Evolutionary conservation across 53 echinoderm and acorn worm species (phyloP).

Genomic region (Mesocentrotus franciscanus): DNA sequence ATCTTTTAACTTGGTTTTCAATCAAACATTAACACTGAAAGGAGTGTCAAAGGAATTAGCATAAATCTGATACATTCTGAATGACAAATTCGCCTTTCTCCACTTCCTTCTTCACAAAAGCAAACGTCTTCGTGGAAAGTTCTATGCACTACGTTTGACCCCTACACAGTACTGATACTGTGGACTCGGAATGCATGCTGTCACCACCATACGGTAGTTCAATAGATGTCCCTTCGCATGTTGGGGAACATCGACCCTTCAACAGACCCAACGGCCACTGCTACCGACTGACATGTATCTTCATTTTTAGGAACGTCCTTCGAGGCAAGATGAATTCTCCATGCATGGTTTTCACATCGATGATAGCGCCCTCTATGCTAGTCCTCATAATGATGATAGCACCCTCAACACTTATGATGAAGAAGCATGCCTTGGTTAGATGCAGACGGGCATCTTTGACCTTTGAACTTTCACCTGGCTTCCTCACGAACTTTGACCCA

Average conservation of each 20-base stretch:
- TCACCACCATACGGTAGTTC: conserved; percentile 35
- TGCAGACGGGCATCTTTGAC: not conserved
- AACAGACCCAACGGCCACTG: not conserved
- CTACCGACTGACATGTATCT: not conserved
- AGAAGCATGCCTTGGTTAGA: not conserved
- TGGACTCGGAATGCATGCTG: conserved; percentile 50
- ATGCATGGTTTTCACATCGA: not conserved
- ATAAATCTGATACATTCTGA: not conserved
- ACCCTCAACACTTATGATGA: not conserved
- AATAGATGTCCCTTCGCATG: not conserved
- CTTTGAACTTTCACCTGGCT: conserved; percentile 44
- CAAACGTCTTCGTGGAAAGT: not conserved
- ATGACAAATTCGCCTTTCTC: not conserved
- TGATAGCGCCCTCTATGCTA: not conserved
- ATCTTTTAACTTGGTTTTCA: not conserved
- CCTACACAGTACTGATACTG: conserved; percentile 44
- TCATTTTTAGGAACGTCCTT: not conserved
- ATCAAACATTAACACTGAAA: not conserved
- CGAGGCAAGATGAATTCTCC: not conserved
- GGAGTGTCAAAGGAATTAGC: not conserved
- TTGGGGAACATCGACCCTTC: not conserved
- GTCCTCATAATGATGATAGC: not conserved
- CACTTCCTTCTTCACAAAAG: not conserved
- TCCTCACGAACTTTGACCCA: conserved; percentile 66
- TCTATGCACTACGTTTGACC: conserved; percentile 12